Conservation (phyloP, 2,797 vertebrate species). For the Lutjanus campechanus region DNA sequence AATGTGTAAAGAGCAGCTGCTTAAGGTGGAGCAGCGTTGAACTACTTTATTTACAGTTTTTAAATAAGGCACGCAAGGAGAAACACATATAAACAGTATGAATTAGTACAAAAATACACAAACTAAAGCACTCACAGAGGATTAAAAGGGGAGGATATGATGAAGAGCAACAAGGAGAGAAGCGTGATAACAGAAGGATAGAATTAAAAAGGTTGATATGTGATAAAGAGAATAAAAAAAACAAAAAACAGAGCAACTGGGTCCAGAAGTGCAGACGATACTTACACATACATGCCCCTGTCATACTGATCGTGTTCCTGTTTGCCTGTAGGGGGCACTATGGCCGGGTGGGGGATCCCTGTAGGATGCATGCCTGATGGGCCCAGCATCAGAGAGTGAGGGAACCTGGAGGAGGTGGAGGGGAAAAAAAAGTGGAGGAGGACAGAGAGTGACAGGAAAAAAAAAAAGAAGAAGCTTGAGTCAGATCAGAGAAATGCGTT, state of each 20-base stretch:
- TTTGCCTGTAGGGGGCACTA: slow-evolving; percentile 95
- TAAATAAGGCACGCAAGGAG: too few species aligned
- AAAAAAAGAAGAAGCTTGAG: neutral
- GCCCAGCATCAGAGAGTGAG: slow-evolving; percentile 96
- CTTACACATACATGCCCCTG: slow-evolving; percentile 91
- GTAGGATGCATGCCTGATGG: slow-evolving; percentile 94
- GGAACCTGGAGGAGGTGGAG: slow-evolving; percentile 87
- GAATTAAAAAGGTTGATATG: too few species aligned
- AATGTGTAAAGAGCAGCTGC: too few species aligned
- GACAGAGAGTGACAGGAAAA: slow-evolving; percentile 1
- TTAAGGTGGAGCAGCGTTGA: too few species aligned
- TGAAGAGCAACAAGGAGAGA: neutral
- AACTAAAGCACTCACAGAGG: too few species aligned
- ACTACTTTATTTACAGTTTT: too few species aligned
- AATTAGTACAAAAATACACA: too few species aligned
- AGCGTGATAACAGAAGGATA: neutral
- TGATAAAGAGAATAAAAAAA: neutral
- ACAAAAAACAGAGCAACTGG: neutral
- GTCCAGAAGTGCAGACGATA: slow-evolving; percentile 14
- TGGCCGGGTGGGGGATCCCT: slow-evolving; percentile 96
- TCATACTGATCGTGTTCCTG: slow-evolving; percentile 96
- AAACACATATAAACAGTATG: too few species aligned
- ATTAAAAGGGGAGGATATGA: neutral
- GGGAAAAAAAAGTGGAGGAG: neutral
- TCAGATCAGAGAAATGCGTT: slow-evolving; percentile 11